These are phyloP conservation scores for Calidris pygmaea DNA, from an alignment of 2,113 vertebrate genomes.

Conservation along the genomic window DNA sequence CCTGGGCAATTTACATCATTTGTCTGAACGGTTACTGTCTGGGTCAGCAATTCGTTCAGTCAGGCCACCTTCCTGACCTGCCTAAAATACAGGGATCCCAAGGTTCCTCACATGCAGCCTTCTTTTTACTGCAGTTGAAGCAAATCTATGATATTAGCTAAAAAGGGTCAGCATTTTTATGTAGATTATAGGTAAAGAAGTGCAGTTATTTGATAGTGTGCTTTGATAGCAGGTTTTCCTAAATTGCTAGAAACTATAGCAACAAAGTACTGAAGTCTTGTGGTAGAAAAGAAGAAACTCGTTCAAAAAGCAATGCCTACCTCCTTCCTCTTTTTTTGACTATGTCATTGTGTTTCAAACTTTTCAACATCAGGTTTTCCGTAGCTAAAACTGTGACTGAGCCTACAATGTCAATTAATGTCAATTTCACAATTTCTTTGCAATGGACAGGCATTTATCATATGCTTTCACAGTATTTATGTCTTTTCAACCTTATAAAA, in stretches of 20 bases:
- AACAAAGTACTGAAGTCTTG: not conserved
- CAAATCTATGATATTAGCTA: not conserved
- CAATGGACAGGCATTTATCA: not conserved
- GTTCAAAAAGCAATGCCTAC: not conserved
- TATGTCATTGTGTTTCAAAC: fast-evolving
- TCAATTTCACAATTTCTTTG: not conserved
- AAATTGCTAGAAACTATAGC: not conserved
- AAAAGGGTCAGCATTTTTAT: not conserved
- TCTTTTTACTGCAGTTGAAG: not conserved
- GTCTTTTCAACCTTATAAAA: not conserved
- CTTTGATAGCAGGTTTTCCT: not conserved
- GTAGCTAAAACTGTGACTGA: not conserved
- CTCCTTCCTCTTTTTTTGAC: not conserved
- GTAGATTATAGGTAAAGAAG: not conserved
- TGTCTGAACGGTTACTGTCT: not conserved
- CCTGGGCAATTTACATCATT: not conserved
- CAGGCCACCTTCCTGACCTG: not conserved
- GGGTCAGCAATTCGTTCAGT: not conserved
- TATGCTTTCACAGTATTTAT: not conserved
- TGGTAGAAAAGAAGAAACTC: not conserved
- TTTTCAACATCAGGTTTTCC: not conserved
- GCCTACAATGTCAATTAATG: not conserved
- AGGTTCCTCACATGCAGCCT: not conserved
- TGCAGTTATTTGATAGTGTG: not conserved
- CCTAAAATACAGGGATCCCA: not conserved